A percentile compares a stretch with the other conserved stretches of the same genome.
These are phyloP conservation scores for Melanostoma scalare DNA, from an alignment of 2,888 invertebrate genomes.

Conservation along the genomic window DNA sequence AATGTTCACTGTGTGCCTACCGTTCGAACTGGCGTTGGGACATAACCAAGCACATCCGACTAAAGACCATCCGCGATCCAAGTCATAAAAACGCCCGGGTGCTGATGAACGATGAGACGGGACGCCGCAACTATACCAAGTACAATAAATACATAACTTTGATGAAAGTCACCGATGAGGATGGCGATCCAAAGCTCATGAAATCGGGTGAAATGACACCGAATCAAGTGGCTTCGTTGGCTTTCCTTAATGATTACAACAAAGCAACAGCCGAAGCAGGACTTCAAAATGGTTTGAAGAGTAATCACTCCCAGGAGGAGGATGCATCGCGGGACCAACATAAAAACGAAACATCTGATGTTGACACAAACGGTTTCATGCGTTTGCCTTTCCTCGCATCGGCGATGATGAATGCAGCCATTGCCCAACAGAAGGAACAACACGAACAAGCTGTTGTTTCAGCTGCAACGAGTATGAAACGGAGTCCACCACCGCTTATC, in stretches of 20 bases:
- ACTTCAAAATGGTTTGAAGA: conserved; percentile 75
- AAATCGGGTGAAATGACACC: conserved; percentile 82
- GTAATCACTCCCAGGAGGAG: conserved; percentile 79
- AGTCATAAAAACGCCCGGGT: conserved; percentile 91
- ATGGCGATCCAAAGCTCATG: conserved; percentile 82
- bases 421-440: conserved; percentile 79
- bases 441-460: conserved; percentile 79
- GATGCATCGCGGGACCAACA: conserved; percentile 72
- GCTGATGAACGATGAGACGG: conserved; percentile 95
- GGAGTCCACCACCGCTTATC: conserved; percentile 83
- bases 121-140: conserved; percentile 94
- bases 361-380: conserved; percentile 75
- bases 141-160: conserved; percentile 94
- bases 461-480: conserved; percentile 77
- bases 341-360: conserved; percentile 64
- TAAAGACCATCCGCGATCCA: conserved; percentile 93
- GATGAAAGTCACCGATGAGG: conserved; percentile 85
- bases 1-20: conserved; percentile 96
- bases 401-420: conserved; percentile 79
- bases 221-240: conserved; percentile 83
- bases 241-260: conserved; percentile 83
- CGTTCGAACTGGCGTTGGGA: conserved; percentile 99
- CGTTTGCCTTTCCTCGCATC: conserved; percentile 78
- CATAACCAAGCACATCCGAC: conserved; percentile 96
- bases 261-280: conserved; percentile 76